Percentiles rank a stretch among this genome's conserved stretches.
These are phyloP conservation scores for Listronotus oregonensis DNA, from an alignment of 1,140 invertebrate species.

Conservation along the genomic window DNA sequence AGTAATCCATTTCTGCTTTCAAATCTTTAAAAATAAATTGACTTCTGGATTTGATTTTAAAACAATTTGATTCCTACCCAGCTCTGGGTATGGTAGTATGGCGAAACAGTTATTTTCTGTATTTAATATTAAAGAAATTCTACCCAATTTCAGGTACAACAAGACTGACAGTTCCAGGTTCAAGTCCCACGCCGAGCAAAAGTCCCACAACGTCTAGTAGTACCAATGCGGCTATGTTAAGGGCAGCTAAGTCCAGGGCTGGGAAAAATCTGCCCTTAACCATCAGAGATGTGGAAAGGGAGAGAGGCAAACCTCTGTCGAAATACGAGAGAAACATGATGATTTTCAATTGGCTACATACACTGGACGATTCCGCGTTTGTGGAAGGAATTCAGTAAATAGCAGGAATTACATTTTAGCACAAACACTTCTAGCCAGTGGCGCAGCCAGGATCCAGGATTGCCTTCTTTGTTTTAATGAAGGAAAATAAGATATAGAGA, in stretches of 20 bases:
- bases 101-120: too few relatives aligned
- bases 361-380: conserved; percentile 71
- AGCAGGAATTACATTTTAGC: too few relatives aligned
- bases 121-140: too few relatives aligned
- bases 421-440: too few relatives aligned
- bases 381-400: conserved; percentile 60
- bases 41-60: too few relatives aligned
- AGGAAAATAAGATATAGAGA: too few relatives aligned
- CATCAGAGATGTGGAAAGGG: conserved; percentile 77
- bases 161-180: conserved; percentile 61
- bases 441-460: too few relatives aligned
- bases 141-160: conserved; percentile 53
- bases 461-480: too few relatives aligned
- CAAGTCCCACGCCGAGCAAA: conserved; percentile 52
- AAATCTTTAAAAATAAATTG: too few relatives aligned
- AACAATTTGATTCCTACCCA: too few relatives aligned
- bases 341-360: conserved; percentile 91
- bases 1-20: too few relatives aligned
- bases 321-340: conserved; percentile 91
- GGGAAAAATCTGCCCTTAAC: conserved; percentile 68
- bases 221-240: conserved; percentile 53
- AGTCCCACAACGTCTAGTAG: conserved; percentile 44
- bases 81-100: too few relatives aligned
- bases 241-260: conserved; percentile 57
- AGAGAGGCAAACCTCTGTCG: conserved; percentile 79